Conservation (phyloP, 2,797 vertebrate genomes). For the Sciurus carolinensis region DNA sequence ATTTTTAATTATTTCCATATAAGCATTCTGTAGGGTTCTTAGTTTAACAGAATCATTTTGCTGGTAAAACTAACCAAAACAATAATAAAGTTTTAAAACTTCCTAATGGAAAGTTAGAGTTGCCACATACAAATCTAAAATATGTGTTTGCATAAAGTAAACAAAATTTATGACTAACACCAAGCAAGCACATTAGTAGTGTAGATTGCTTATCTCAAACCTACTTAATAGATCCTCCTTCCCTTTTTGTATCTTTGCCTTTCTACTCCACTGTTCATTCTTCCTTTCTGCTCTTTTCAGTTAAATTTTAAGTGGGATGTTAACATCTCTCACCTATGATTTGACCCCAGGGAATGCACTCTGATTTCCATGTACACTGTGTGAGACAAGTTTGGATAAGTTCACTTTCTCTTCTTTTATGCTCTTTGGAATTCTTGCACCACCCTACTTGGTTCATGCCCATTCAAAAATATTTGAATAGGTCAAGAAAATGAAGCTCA, state of each 20-base stretch:
- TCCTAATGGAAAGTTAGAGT: neutral
- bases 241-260: neutral
- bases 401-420: neutral
- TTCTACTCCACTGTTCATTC: neutral
- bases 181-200: neutral
- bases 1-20: neutral
- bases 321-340: neutral
- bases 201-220: neutral
- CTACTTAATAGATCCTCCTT: neutral
- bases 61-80: neutral
- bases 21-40: neutral
- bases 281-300: neutral
- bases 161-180: neutral
- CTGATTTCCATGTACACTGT: neutral
- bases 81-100: neutral
- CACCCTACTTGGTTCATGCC: neutral
- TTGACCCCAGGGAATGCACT: neutral
- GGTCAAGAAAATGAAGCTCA: neutral
- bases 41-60: constrained; percentile 13
- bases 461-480: neutral
- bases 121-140: neutral
- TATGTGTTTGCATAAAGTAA: fast-evolving
- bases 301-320: neutral
- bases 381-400: neutral
- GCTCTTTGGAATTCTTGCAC: neutral